Conservation (phyloP, 2,797 vertebrate genomes). For the Champsocephalus esox region DNA sequence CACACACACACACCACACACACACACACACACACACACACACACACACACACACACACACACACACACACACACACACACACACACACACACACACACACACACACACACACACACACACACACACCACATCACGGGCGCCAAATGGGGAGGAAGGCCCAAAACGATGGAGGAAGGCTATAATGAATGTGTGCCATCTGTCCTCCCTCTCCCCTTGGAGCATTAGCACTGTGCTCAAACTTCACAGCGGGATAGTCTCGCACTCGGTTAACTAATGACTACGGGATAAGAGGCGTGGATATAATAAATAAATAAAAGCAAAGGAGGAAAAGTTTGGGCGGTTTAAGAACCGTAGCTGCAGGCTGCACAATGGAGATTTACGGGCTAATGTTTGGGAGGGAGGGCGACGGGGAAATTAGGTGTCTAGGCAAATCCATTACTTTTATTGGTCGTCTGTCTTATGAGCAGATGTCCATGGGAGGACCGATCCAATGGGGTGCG, state of each 20-base stretch:
- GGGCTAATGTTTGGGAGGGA: constrained; percentile 38
- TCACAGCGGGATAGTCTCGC: constrained; percentile 21
- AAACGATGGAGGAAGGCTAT: constrained; percentile 31
- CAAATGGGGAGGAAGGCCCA: constrained; percentile 20
- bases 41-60: neutral
- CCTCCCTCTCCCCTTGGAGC: constrained; percentile 45
- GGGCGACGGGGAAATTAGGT: constrained; percentile 37
- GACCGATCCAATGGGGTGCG: constrained; percentile 2
- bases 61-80: no score
- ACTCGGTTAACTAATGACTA: constrained; percentile 19
- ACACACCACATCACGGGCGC: no score
- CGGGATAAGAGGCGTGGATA: neutral
- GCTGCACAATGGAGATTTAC: constrained; percentile 47
- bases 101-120: no score
- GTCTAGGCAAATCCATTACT: constrained; percentile 54
- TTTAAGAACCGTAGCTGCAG: constrained; percentile 20
- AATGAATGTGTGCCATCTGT: constrained; percentile 57
- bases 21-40: no score
- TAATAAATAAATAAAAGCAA: constrained; percentile 7
- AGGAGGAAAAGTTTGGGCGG: constrained; percentile 13
- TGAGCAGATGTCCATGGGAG: constrained; percentile 38
- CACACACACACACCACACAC: no score
- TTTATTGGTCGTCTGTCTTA: constrained; percentile 61
- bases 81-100: no score
- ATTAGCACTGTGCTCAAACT: constrained; percentile 1